Evolutionary conservation across 2,888 invertebrate genomes (phyloP).

Genomic region (Drosophila picticornis): DNA sequence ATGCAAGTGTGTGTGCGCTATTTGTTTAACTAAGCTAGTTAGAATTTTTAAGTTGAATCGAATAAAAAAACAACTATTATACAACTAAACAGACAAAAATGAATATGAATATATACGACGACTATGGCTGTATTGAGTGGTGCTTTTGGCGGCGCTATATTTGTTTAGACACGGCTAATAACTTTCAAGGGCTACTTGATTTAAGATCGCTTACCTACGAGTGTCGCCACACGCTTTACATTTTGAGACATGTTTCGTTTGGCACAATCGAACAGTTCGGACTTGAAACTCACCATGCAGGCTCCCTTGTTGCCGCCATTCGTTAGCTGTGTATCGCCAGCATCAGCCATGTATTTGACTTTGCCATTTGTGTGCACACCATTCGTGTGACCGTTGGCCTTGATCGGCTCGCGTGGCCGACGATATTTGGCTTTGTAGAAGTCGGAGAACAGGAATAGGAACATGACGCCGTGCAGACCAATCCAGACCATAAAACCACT

Average conservation of each 20-base stretch:
- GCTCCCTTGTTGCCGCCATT: constrained; percentile 85
- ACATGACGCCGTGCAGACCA: constrained; percentile 96
- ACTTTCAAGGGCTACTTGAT: constrained; percentile 67
- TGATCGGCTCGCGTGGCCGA: constrained; percentile 62
- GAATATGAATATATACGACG: too few species aligned
- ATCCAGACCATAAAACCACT: constrained; percentile 97
- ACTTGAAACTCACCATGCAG: constrained; percentile 89
- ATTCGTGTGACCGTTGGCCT: constrained; percentile 68
- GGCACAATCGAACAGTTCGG: constrained; percentile 2
- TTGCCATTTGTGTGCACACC: constrained; percentile 65
- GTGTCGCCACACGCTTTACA: constrained; percentile 7
- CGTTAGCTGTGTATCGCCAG: constrained; percentile 57
- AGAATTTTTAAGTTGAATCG: constrained; percentile 77
- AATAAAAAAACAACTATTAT: constrained; percentile 19
- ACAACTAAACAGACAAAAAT: constrained; percentile 13
- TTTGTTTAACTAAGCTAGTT: constrained; percentile 76
- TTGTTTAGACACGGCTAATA: constrained; percentile 59
- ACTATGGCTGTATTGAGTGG: constrained; percentile 6
- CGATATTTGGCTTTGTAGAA: constrained; percentile 95
- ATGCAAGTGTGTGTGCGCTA: constrained; percentile 19
- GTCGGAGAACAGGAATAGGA: constrained; percentile 96
- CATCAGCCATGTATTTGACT: constrained; percentile 52
- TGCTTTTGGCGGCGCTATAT: constrained; percentile 46
- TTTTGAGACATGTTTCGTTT: constrained; percentile 14
- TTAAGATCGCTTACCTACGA: constrained; percentile 26